A percentile compares a stretch with the other conserved stretches of the same genome.
These are phyloP conservation scores for Pterocles gutturalis DNA, from an alignment of 2,113 vertebrate species.

Conservation along the genomic window DNA sequence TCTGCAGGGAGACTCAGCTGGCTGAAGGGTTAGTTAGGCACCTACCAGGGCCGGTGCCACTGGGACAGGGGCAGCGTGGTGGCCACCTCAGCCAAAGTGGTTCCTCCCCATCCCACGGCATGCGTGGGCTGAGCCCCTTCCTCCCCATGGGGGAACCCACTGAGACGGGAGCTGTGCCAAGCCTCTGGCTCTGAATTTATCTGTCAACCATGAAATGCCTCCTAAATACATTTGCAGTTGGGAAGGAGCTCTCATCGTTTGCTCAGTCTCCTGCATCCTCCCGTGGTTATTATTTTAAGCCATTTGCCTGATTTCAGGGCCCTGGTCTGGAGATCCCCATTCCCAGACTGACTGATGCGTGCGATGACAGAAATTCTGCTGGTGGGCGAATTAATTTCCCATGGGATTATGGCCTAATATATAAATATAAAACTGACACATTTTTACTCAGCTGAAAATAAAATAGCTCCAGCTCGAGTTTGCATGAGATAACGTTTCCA, in stretches of 20 bases:
- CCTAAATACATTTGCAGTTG: not conserved
- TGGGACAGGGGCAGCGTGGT: accelerated
- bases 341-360: slow-evolving; percentile 56
- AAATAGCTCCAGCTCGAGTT: slow-evolving; percentile 11
- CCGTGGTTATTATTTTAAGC: not conserved
- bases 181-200: not conserved
- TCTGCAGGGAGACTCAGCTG: not conserved
- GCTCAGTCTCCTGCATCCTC: not conserved
- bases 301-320: not conserved
- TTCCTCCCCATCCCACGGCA: accelerated
- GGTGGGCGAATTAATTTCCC: slow-evolving; percentile 51
- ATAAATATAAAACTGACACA: slow-evolving; percentile 59
- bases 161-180: accelerated
- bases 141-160: not conserved
- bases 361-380: slow-evolving; percentile 55
- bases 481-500: not conserved
- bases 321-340: slow-evolving; percentile 33
- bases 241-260: not conserved
- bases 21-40: not conserved
- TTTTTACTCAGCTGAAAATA: slow-evolving; percentile 8
- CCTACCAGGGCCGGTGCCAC: too few species aligned
- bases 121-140: not conserved
- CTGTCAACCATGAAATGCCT: not conserved
- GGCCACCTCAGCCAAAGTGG: accelerated
- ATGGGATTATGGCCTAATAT: not conserved